Conservation (phyloP, 2,888 invertebrate genomes). For the Cephus rjabovi region DNA sequence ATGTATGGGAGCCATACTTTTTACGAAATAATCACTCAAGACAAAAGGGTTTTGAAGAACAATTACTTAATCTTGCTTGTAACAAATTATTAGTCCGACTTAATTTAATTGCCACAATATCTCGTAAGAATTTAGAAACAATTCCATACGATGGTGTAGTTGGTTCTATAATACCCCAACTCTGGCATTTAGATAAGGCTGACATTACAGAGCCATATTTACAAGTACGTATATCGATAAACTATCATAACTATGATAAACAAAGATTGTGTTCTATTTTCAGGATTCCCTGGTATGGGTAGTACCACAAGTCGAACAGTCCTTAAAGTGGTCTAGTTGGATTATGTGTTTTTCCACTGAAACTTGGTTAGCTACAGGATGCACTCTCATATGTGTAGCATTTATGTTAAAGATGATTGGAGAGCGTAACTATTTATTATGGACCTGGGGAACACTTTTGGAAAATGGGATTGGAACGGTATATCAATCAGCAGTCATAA, state of each 20-base stretch:
- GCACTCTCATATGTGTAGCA: neutral
- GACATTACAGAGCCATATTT: conserved; percentile 17
- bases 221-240: conserved; percentile 4
- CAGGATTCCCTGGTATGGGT: conserved; percentile 2
- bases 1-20: conserved; percentile 13
- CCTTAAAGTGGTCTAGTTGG: neutral
- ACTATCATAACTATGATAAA: neutral
- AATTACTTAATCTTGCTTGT: neutral
- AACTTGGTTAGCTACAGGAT: conserved; percentile 9
- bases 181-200: neutral
- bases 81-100: neutral
- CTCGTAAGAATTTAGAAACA: neutral
- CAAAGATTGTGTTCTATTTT: neutral
- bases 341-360: neutral
- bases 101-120: neutral
- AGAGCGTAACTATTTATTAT: neutral
- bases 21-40: neutral
- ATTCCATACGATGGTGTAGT: neutral
- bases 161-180: neutral
- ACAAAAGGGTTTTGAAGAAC: conserved; percentile 2
- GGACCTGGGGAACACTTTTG: conserved; percentile 13
- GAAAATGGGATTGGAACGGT: conserved; percentile 8
- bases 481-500: neutral
- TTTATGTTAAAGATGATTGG: neutral
- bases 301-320: conserved; percentile 1